phyloP scores from a whole-genome alignment of 2,797 vertebrate genomes.

The Falco berigora region DNA sequence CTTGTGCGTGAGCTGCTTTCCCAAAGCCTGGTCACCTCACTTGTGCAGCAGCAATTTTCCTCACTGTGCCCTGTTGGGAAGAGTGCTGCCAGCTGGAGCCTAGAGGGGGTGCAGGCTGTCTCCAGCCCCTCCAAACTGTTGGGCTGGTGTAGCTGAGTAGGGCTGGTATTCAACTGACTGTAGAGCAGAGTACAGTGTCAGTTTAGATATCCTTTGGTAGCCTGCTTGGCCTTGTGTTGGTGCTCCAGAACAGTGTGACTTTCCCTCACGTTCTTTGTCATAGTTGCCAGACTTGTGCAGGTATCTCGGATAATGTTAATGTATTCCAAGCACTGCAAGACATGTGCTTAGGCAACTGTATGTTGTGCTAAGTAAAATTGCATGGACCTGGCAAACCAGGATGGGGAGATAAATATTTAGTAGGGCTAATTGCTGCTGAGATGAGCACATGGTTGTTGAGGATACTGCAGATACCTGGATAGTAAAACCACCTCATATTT shows the following conservation, averaged over 20 bases:
- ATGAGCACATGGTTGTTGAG: not conserved
- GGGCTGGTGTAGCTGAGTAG: not conserved
- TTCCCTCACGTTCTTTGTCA: not conserved
- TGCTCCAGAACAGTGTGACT: not conserved
- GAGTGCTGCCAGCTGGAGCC: not conserved
- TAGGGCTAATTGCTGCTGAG: not conserved
- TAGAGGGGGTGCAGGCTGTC: not conserved
- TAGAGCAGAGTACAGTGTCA: not conserved
- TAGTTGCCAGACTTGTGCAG: not conserved
- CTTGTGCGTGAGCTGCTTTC: not conserved
- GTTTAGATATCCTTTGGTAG: not conserved
- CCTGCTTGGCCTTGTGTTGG: not conserved
- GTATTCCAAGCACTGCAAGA: not conserved
- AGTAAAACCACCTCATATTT: not conserved
- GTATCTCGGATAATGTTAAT: accelerated
- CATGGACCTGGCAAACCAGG: not conserved
- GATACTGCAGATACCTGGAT: not conserved
- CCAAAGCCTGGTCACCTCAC: not conserved
- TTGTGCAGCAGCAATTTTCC: not conserved
- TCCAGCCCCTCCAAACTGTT: not conserved
- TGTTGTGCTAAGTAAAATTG: not conserved
- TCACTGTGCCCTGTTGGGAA: not conserved
- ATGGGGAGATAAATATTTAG: not conserved
- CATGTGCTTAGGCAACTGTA: not conserved
- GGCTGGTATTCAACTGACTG: not conserved